Evolutionary conservation across 2,797 vertebrate genomes (phyloP).

Genomic region (Echeneis naucrates): DNA sequence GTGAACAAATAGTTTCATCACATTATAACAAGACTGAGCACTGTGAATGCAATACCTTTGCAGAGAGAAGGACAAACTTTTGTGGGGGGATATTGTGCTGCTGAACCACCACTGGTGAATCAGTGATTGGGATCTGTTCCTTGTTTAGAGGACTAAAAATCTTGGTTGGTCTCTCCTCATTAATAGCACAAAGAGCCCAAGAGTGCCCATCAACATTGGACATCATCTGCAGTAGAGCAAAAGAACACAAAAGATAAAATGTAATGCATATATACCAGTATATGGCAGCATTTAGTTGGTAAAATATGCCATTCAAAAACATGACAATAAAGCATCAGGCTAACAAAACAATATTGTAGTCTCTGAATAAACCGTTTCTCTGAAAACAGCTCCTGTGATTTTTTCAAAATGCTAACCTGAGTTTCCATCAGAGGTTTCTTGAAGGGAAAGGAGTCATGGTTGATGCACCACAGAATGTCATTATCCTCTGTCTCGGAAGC

Average conservation of each 20-base stretch:
- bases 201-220: conserved; percentile 94
- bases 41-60: conserved; percentile 85
- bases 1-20: neutral
- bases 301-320: neutral
- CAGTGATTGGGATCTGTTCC: conserved; percentile 92
- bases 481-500: conserved; percentile 97
- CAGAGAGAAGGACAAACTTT: conserved; percentile 97
- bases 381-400: neutral
- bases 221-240: conserved; percentile 86
- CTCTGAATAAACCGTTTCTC: neutral
- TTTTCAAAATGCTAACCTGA: conserved; percentile 84
- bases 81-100: conserved; percentile 93
- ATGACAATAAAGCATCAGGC: neutral
- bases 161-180: conserved; percentile 87
- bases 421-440: conserved; percentile 98
- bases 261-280: neutral
- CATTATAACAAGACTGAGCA: neutral
- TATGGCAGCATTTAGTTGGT: neutral
- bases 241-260: neutral
- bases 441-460: conserved; percentile 97
- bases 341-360: neutral
- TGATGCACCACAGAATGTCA: conserved; percentile 97
- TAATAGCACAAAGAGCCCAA: conserved; percentile 94
- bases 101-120: conserved; percentile 93
- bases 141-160: conserved; percentile 92